Base-by-base conservation (phyloP, 2,113 vertebrate genomes). In the Tychaedon coryphoeus region DNA sequence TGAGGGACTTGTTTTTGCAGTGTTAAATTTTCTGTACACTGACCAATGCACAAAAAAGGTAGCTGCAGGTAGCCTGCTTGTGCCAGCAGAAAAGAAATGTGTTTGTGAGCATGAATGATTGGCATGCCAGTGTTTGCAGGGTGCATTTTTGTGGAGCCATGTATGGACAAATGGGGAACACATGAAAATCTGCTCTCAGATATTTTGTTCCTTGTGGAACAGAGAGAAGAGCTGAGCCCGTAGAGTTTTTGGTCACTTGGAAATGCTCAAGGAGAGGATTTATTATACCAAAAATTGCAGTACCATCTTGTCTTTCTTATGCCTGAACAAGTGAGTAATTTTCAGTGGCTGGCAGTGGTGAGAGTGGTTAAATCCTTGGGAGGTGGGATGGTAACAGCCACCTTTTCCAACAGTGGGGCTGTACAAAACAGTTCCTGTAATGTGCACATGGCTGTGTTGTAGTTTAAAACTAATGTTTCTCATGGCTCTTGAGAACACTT, bases 281-380 rank as follows among this genome's bases (percentile, higher is more conserved):
- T 26, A 74, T 77, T 77, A 14, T 26, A 26, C 7, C 0, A 7
- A 73, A 70, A 77, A 47, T 34, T 56, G 7, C 36, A 56, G 28
- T 29, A 9, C 7, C 16, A 13, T 42, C 10, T 61, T 79, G 24
- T 82, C 19, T 74, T 19, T 51, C 33, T 57, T 53, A 29, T 18
- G 50, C 23, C 28, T 1, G 6, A 70, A 76, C 18, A 74, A 80
- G 20, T 0, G 1, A 80, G 64, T 83, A 0, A 8, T 85, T 88
- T 73, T 71, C 48, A 12, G 60, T 57, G 42, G 18, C 28, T 83
- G 15, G 31, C 69, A 33, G 23, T 50, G n/a, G 48, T 1, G 7
- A 61, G 29, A 42, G 45, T 45, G 42, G 26, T 86, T 62, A 38
- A 24, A 42, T 66, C 23, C 61, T 74, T 29, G 25, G 56, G 51